These are phyloP conservation scores for Baccha elongata DNA, from an alignment of 2,888 invertebrate species.

Conservation along the genomic window DNA sequence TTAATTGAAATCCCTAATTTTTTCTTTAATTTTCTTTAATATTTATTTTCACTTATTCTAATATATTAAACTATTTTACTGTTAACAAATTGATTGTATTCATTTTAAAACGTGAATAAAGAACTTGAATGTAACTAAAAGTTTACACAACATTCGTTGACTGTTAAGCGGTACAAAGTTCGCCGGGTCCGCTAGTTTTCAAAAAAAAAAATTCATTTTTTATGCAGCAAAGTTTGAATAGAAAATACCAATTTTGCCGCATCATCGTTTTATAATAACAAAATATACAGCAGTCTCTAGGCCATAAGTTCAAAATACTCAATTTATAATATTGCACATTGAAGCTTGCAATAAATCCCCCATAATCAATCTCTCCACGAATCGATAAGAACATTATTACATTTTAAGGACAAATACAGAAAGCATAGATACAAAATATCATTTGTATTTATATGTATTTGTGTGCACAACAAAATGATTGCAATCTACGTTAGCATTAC, in stretches of 20 bases:
- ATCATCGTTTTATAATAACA: background rate
- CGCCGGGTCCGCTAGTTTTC: too few species aligned
- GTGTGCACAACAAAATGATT: conserved; percentile 5
- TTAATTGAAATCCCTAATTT: too few species aligned
- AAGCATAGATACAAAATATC: conserved; percentile 32
- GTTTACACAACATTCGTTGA: too few species aligned
- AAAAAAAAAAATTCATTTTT: too few species aligned
- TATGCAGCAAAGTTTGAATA: too few species aligned
- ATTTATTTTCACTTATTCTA: too few species aligned
- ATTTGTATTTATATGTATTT: conserved; percentile 1
- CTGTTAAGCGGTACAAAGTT: too few species aligned
- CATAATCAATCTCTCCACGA: conserved; percentile 44
- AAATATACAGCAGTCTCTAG: conserved; percentile 25
- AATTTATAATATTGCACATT: conserved; percentile 33
- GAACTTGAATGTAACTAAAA: too few species aligned
- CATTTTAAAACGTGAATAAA: too few species aligned
- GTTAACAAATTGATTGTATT: too few species aligned
- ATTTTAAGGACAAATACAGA: conserved; percentile 47
- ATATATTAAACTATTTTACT: too few species aligned
- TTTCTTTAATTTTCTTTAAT: too few species aligned
- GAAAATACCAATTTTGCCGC: background rate
- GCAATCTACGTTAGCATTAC: conserved; percentile 32
- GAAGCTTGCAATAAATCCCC: conserved; percentile 45
- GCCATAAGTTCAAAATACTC: conserved; percentile 48
- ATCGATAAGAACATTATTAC: conserved; percentile 51